These are phyloP conservation scores for Genyomyrus donnyi DNA, from an alignment of 2,113 vertebrate species.

Conservation along the genomic window DNA sequence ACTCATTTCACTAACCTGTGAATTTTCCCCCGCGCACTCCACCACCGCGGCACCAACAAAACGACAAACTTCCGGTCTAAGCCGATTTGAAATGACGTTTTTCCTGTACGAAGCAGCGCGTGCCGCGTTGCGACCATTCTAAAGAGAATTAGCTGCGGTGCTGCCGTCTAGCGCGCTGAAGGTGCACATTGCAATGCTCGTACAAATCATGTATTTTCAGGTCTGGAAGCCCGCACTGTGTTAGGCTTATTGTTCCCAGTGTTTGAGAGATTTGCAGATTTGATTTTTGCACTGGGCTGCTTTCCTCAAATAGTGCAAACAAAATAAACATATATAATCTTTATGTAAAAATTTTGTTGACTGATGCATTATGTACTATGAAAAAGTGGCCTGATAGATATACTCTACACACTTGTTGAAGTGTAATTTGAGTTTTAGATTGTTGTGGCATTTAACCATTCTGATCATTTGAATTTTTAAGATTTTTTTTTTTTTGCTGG, in stretches of 20 bases:
- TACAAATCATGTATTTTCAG: neutral
- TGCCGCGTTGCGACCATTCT: neutral
- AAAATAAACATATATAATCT: neutral
- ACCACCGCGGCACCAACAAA: constrained; percentile 42
- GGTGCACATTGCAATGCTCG: neutral
- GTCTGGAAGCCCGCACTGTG: neutral
- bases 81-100: constrained; percentile 22
- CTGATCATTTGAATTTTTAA: neutral
- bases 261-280: neutral
- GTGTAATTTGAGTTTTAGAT: neutral
- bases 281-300: neutral
- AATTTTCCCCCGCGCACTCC: constrained; percentile 49
- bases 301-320: neutral
- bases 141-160: neutral
- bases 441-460: neutral
- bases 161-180: neutral
- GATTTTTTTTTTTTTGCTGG: neutral
- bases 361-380: neutral
- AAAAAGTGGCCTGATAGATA: neutral
- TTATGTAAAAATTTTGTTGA: neutral
- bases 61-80: constrained; percentile 24
- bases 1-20: constrained; percentile 49
- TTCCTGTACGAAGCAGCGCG: neutral
- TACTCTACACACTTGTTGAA: neutral
- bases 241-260: neutral